Evolutionary conservation across 2,113 vertebrate species (phyloP).

Genomic region (Irena cyanogastra): DNA sequence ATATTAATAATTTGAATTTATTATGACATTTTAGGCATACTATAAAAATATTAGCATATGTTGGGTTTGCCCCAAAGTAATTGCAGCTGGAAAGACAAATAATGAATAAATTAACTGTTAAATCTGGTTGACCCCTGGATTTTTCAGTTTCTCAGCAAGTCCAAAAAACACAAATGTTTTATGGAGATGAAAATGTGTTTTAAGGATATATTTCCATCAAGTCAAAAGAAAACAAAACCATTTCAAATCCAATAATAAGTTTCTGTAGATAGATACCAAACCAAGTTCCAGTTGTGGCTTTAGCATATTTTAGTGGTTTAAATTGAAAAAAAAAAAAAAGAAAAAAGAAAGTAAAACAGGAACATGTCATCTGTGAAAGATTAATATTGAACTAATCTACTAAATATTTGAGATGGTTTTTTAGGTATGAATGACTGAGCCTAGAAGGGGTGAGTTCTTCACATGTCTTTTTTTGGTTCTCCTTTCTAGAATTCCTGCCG

Average conservation of each 20-base stretch:
- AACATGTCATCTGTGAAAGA: not conserved
- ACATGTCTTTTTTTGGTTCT: not conserved
- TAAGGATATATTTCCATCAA: not conserved
- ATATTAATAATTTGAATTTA: constrained; percentile 16
- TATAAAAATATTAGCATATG: not conserved
- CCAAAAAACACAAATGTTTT: not conserved
- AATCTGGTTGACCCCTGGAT: not conserved
- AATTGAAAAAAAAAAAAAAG: not conserved
- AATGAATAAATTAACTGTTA: not conserved
- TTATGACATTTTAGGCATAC: not conserved
- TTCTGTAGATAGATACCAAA: not conserved
- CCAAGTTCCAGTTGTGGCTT: not conserved
- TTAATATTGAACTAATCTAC: not conserved
- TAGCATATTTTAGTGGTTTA: not conserved
- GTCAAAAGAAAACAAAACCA: not conserved
- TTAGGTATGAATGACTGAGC: not conserved
- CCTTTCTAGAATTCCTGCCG: not conserved
- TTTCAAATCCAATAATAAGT: not conserved
- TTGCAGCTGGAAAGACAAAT: constrained; percentile 13
- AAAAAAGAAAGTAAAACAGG: not conserved
- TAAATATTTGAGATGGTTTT: not conserved
- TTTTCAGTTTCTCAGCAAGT: constrained; percentile 5
- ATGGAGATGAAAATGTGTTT: not conserved
- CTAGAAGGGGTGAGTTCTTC: not conserved
- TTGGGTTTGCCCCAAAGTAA: not conserved